Evolutionary conservation across 2,113 vertebrate species (phyloP), one percentile per base, ranked within the genome.

Genomic region (Arothron firmamentum): DNA sequence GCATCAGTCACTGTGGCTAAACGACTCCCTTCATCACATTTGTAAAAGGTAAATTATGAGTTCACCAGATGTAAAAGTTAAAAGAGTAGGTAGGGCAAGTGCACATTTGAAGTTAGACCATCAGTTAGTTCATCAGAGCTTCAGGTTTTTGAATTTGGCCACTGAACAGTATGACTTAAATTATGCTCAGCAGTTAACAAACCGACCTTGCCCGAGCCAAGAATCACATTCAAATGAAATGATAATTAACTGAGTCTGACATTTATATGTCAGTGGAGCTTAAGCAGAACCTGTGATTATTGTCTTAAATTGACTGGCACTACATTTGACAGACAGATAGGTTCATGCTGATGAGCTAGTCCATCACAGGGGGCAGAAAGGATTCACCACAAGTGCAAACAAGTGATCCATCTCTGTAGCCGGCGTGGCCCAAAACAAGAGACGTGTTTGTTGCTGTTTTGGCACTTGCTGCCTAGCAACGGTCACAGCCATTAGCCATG

Each of bases 381-480:
- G 72, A 59, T 60, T 56, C 56, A 72, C 66, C 65, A 4, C 19
- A 18, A 62, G 75, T 43, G 54, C 63, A 75, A 64, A 67, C 56
- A 69, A 83, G 74, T 19, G 66, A 85, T 84, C 74, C 18, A 48
- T 78, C 78, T 65, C 66, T 20, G 7, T 52, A 25, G 57, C 38
- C 12, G 50, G 11, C 15, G 34, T 5, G 70, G 67, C 50, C 47
- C 49, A 34, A 5, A 34, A 6, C 49, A 31, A 60, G 74, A 41
- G 73, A 70, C 79, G 59, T 79, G 75, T 84, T 85, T 75, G 75
- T 62, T 31, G 19, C 23, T 70, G 81, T 85, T 84, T 82, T 76
- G 81, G 78, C 63, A 47, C 47, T 19, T 19, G 80, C 73, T 80
- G 79, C 84, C 64, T 72, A 47, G 87, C 81, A 83, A 88, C 85